Evolutionary conservation across 92 coral and sea anemone species (phyloP), one percentile per base, ranked within the genome.

Genomic region (Zoanthus gigantus): DNA sequence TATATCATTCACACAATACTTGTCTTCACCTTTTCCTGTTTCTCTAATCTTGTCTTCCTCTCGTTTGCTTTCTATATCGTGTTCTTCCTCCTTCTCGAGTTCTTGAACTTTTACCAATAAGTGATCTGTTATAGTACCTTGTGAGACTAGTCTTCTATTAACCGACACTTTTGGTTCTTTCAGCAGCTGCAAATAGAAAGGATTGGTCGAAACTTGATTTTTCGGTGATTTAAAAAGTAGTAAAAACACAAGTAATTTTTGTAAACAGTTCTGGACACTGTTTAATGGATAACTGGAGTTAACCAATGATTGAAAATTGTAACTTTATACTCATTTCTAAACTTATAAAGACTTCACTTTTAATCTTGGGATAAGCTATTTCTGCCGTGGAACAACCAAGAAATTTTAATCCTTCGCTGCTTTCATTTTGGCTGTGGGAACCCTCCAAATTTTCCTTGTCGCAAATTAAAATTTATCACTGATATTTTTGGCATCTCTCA

Each of bases 51-150:
- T 82, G 15, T 90, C 88, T 58, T 32, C 18, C 48, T 71, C 89
- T 12, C 46, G 86, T 66, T 91, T 83, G 53, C 88, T 94, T 46
- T 90, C 90, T 91, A 87, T n/a, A 45, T 72, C 90, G 10, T 82
- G 89, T 77, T 37, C 72, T 71, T 89, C 84, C 71, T 84, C 44
- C 12, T 86, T 87, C 69, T 94, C 91, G 69, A 83, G 65, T 56
- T 91, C 87, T 46, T 53, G 84, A 10, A 94, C 67, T 47, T 94
- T 91, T 71, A 87, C 84, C 94, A 89, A 86, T 9, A 85, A 81
- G 69, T 89, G 75, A 61, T 94, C 96, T 0, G 96, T 92, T 46
- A 94, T 83, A 61, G 88, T 89, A 66, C 61, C 85, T 16, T 81
- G 76, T 81, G 85, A 18, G 28, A 17, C 85, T 29, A 46, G 5